Conservation (phyloP, 2,113 vertebrate species). For the Bombycilla garrulus region DNA sequence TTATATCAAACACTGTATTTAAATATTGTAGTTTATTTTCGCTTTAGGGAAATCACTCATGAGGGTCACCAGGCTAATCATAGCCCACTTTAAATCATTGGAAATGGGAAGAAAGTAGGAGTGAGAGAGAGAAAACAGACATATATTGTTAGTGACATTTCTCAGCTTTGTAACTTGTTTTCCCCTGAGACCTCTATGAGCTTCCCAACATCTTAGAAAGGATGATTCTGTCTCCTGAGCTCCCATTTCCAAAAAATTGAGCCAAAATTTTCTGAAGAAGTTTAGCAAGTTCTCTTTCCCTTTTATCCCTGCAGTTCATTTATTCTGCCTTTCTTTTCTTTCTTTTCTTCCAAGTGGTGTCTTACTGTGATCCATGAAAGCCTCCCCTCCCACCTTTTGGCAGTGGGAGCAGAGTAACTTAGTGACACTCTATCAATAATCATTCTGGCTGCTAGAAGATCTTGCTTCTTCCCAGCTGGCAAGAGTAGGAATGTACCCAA, state of each 20-base stretch:
- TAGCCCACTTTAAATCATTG: neutral
- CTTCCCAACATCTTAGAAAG: neutral
- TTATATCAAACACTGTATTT: neutral
- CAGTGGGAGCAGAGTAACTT: neutral
- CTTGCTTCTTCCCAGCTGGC: neutral
- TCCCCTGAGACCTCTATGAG: neutral
- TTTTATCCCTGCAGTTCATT: neutral
- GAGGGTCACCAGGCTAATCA: slow-evolving; percentile 2
- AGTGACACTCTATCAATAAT: neutral
- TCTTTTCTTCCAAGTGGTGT: neutral
- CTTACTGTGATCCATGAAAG: neutral
- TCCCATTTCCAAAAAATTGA: neutral
- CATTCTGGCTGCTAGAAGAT: neutral
- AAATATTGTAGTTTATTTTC: neutral
- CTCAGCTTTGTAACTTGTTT: neutral
- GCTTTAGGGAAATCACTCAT: slow-evolving; percentile 9
- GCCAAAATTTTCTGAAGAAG: neutral
- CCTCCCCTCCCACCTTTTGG: neutral
- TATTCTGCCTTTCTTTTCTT: neutral
- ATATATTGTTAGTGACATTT: neutral
- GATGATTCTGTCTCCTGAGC: neutral
- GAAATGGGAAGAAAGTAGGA: neutral
- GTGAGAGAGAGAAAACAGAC: neutral
- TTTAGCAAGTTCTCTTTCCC: neutral
- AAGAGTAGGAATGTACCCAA: neutral